Evolutionary conservation across 2,797 vertebrate species (phyloP).

Genomic region (Sebastes itinus): DNA sequence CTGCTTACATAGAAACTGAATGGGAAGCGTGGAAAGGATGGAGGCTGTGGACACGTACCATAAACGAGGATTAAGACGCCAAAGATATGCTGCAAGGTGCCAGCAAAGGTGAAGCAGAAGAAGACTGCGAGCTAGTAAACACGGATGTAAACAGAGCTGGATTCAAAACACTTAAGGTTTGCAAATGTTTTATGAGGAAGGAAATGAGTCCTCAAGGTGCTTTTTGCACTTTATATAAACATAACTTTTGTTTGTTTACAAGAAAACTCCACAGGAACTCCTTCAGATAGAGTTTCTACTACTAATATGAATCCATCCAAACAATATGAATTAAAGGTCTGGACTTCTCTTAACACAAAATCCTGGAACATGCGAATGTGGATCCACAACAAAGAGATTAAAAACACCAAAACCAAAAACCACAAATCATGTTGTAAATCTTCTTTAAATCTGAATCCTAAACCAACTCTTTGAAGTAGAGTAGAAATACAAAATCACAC

Average conservation of each 20-base stretch:
- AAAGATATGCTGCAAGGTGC: background rate
- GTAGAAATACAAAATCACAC: conserved; percentile 2
- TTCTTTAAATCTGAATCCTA: background rate
- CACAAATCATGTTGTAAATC: background rate
- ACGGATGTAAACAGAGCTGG: background rate
- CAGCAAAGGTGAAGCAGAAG: background rate
- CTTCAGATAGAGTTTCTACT: background rate
- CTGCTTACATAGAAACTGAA: too few species aligned
- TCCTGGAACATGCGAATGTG: background rate
- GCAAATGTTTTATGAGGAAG: background rate
- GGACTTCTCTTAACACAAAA: background rate
- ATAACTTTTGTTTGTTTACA: background rate
- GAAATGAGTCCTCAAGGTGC: background rate
- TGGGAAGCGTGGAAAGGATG: too few species aligned
- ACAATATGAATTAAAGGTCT: background rate
- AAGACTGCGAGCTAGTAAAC: background rate
- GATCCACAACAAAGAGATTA: background rate
- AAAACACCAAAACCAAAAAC: background rate
- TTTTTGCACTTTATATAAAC: background rate
- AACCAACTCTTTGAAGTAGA: background rate
- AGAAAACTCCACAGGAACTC: background rate
- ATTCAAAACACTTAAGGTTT: background rate
- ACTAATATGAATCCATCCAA: background rate
- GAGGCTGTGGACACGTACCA: too few species aligned
- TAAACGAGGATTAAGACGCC: too few species aligned